Conservation (phyloP, 2,113 vertebrate species). For the Tetraodon nigroviridis region DNA sequence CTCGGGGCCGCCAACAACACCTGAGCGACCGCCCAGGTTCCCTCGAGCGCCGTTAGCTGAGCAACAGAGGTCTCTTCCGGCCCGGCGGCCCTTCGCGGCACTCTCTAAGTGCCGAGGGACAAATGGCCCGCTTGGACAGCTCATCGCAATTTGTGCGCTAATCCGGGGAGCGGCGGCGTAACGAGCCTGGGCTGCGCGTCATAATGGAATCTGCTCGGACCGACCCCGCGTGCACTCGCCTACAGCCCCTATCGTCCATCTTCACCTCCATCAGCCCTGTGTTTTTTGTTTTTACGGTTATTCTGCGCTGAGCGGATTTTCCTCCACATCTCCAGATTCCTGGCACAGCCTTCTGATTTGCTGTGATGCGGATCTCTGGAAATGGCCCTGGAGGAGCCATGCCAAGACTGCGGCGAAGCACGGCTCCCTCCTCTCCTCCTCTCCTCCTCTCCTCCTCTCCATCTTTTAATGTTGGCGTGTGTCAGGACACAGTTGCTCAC, state of each 20-base stretch:
- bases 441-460: neutral
- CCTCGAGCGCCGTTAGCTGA: constrained; percentile 1
- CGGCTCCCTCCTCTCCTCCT: neutral
- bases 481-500: neutral
- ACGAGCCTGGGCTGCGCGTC: constrained; percentile 13
- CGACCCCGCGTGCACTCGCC: constrained; percentile 37
- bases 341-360: constrained; percentile 24
- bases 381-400: constrained; percentile 50
- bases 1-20: no score
- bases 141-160: constrained; percentile 60
- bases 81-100: constrained; percentile 47
- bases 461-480: neutral
- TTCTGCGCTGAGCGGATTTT: no score
- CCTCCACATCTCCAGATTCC: no score
- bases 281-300: no score
- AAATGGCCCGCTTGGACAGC: constrained; percentile 56
- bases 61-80: constrained; percentile 38
- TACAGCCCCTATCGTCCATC: constrained; percentile 9
- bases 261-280: no score
- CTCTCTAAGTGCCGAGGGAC: constrained; percentile 40
- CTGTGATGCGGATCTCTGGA: constrained; percentile 48
- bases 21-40: no score
- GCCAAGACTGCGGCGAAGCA: constrained; percentile 60
- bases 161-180: constrained; percentile 39
- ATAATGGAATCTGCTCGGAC: constrained; percentile 49